Evolutionary conservation across 2,888 invertebrate species (phyloP), one percentile per base, ranked within the genome.

Genomic region (Tenthredo amoena): DNA sequence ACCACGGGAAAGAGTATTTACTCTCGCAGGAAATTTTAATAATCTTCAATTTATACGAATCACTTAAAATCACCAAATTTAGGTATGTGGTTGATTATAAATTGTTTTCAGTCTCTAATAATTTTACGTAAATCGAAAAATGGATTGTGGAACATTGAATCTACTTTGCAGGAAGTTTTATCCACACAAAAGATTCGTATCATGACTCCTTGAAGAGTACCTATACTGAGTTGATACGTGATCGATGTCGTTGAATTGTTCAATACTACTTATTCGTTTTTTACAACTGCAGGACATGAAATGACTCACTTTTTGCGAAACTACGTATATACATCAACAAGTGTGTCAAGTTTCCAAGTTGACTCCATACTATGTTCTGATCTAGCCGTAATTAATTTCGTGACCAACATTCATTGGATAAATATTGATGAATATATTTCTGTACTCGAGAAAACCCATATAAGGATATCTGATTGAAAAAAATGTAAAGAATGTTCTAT

Each of bases 291-390:
- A 26, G 40, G 40, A 43, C 43, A n/a, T 43, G n/a, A 9, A 21
- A 43, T 74, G 72, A 43, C 10, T 43, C 31, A 74, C 10, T 43
- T 74, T 74, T 43, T 74, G 31, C 43, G 43, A 74, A 74, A 43
- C n/a, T 43, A 43, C 43, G 2, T 10, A 43, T 43, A 21, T 74
- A 26, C 21, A 74, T 43, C 21, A 10, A 43, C 12, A 74, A 74
- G 72, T 74, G 6, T 74, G 72, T 74, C 72, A 74, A 74, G 72
- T 74, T 74, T 40, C 18, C 10, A 43, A 21, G 72, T 43, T 21
- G 15, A 74, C 72, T 72, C 37, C 12, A 21, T 40, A 40, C 21
- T 74, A 43, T 21, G 72, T 21, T 74, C 40, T 74, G 72, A 74
- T 68, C 15, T 65, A 31, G 65, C 31, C 65, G 31, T n/a, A 72